Base-by-base conservation (phyloP, 92 coral and sea anemone species). In the Bergia puertoricense region DNA sequence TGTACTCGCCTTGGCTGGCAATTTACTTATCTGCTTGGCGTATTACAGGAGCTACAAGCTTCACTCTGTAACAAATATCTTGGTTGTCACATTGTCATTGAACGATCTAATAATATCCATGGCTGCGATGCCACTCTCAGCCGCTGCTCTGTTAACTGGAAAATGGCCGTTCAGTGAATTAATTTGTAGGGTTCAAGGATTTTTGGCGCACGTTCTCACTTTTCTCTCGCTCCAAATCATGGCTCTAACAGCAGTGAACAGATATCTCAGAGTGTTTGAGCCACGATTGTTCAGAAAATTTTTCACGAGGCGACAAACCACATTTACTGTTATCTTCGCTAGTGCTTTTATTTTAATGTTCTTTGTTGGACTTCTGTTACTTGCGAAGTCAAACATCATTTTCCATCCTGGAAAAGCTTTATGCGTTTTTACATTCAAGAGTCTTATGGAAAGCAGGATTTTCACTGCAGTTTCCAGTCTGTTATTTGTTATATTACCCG, bases 231-330 rank as follows among this genome's bases (percentile, higher is more conserved):
- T 94, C 16, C 93, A 91, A 69, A 82, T 91, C 57, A 94, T 94
- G 98, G 98, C 95, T 2, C 69, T 94, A 71, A 94, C 98, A 2
- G 98, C 98, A 8, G 59, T 94, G 37, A 94, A 94, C 85, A 92
- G 98, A 16, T 93, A 91, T 81, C 88, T 80, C 85, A 91, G 94
- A 48, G 93, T 94, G 6, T 75, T 91, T 36, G 89, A 80, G 62
- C 94, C 94, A 37, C 37, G 77, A n/a, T 67, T 80, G 85, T 94
- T 91, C 76, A 91, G 86, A 62, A 90, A 82, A 65, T 42, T 90
- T 85, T 94, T 94, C 85, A 94, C 92, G 2, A 88, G 88, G 72
- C 85, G 93, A 6, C 69, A 82, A 71, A 94, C 98, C 0, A 68
- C 89, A 0, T n/a, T 90, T 43, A 93, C 93, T 91, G 82, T 94